Evolutionary conservation across 2,888 invertebrate species (phyloP), one percentile per base, ranked within the genome.

Genomic region (Leucoptera coffeella): DNA sequence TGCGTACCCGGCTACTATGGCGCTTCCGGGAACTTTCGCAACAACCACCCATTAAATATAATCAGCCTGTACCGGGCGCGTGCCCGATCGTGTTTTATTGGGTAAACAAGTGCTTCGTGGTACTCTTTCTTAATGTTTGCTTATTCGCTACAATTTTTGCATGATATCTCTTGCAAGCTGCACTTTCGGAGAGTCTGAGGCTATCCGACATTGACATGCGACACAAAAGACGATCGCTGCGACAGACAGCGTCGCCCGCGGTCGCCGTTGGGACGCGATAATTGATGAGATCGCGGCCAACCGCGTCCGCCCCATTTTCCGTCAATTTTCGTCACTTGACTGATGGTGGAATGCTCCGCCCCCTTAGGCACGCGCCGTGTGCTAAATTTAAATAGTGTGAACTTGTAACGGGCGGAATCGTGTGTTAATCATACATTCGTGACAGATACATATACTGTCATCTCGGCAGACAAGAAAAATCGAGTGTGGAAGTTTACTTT

Each of bases 321-420:
- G 67, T 67, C 67, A 67, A 71, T 69, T 71, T 71, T 69, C 65
- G 67, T 69, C 67, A 60, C 67, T 65, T 69, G 69, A 69, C 54
- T 65, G 67, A 69, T 69, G 67, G 69, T 65, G 44, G 53, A 50
- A 42, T 46, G 65, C 42, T 49, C 56, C 69, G 67, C 69, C 35
- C 36, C 22, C 36, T 39, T 42, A 35, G 41, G 44, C 64, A 67
- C 67, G 65, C 69, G 69, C 65, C 65, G 61, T 56, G 59, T 48
- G 65, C 67, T 65, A 67, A 60, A 69, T 67, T 69, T 67, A 69
- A 65, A 65, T 58, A 49, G 54, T 57, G 65, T 65, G 61, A 67
- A 67, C 69, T 65, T 67, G 64, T 67, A 58, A 49, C 60, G 49
- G 58, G 50, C 64, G 51, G 50, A 54, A 50, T 45, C 42, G 49